Percentiles rank a stretch among this genome's conserved stretches.
Conservation (phyloP, 2,113 vertebrate species). For the Microcebus murinus region DNA sequence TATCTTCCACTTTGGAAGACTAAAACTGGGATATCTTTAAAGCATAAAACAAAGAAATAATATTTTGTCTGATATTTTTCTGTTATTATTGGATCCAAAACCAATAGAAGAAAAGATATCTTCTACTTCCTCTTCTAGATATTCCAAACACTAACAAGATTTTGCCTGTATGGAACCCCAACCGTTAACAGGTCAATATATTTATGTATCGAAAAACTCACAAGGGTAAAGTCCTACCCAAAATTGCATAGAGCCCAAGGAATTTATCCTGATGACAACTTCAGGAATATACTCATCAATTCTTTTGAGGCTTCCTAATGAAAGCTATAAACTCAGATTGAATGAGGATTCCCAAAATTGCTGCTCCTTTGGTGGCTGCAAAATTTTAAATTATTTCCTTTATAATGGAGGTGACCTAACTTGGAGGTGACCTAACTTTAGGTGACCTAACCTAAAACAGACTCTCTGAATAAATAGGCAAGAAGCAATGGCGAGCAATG, state of each 20-base stretch:
- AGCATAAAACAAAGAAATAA: background rate
- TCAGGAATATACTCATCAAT: background rate
- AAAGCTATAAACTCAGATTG: background rate
- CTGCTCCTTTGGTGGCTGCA: background rate
- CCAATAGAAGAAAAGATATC: conserved; percentile 3
- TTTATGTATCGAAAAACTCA: background rate
- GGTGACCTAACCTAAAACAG: background rate
- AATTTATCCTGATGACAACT: background rate
- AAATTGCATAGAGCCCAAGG: background rate
- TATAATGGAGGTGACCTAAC: background rate
- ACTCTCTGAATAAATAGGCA: background rate
- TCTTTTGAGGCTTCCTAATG: conserved; percentile 24
- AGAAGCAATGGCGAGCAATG: background rate
- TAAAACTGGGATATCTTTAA: background rate
- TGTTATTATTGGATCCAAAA: background rate
- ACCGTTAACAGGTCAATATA: background rate
- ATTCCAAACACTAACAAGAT: background rate
- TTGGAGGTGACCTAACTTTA: background rate
- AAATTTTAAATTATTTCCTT: background rate
- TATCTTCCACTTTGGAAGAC: background rate
- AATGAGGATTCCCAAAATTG: background rate
- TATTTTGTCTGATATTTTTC: background rate
- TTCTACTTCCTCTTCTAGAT: background rate
- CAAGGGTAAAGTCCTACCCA: background rate
- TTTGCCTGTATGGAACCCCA: background rate